Conservation (phyloP, 2,797 vertebrate species). For the Karalla daura region DNA sequence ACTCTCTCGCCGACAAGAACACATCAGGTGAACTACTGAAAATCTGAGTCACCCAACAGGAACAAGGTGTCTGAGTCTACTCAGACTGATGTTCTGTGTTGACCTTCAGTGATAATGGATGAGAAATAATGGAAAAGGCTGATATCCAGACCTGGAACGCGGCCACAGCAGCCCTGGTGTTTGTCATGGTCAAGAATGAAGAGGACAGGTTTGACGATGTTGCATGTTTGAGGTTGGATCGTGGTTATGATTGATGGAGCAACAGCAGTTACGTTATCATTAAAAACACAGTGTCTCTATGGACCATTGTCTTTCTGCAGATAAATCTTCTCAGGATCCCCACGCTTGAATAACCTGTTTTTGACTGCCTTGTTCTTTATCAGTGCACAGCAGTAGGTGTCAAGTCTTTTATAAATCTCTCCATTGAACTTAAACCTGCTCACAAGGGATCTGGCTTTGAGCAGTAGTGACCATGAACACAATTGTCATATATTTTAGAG, state of each 20-base stretch:
- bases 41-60: constrained; percentile 60
- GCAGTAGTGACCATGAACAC: not conserved
- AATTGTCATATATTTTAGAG: not conserved
- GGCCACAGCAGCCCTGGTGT: constrained; percentile 27
- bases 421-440: not conserved
- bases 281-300: constrained; percentile 12
- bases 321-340: not conserved
- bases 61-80: constrained; percentile 66
- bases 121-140: constrained; percentile 67
- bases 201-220: constrained; percentile 8
- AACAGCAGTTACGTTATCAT: constrained; percentile 15
- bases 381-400: not conserved
- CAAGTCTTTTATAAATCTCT: constrained; percentile 12
- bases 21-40: constrained; percentile 62
- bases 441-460: not conserved
- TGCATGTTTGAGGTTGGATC: constrained; percentile 20
- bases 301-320: constrained; percentile 3
- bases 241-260: constrained; percentile 13
- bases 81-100: constrained; percentile 63
- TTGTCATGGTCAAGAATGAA: constrained; percentile 33
- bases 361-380: constrained; percentile 14
- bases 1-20: constrained; percentile 36
- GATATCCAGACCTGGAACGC: constrained; percentile 53
- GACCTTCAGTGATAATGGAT: constrained; percentile 76
- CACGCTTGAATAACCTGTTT: constrained; percentile 23